Percentiles rank a stretch among this genome's conserved stretches.
Conservation (phyloP, 1,140 invertebrate genomes). For the Apis florea region DNA sequence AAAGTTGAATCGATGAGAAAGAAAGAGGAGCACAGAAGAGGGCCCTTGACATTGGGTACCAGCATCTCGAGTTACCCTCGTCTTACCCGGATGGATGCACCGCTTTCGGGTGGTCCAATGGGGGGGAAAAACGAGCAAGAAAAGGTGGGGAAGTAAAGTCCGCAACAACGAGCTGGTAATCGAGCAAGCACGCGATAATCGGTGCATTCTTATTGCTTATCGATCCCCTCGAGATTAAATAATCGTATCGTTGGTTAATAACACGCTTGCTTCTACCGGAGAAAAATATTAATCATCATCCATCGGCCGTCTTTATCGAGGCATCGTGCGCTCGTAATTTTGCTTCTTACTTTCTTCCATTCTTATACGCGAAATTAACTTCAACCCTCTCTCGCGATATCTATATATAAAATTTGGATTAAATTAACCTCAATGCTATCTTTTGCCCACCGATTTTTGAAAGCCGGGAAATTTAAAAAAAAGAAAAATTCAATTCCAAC, state of each 20-base stretch:
- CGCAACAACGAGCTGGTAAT: neutral
- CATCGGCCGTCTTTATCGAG: no score
- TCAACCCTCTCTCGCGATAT: no score
- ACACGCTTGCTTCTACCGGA: neutral
- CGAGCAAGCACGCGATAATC: neutral
- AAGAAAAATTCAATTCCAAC: no score
- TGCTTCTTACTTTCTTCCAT: no score
- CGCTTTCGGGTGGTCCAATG: constrained; percentile 60
- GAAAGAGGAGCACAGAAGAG: constrained; percentile 13
- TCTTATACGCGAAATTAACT: no score
- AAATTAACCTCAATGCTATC: no score
- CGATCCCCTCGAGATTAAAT: neutral
- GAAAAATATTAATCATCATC: no score
- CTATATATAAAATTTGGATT: no score
- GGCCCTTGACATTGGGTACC: constrained; percentile 37
- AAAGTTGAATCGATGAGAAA: constrained; percentile 9
- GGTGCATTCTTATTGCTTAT: no score
- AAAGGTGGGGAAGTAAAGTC: neutral
- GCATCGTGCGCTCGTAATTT: no score
- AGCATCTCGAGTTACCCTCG: constrained; percentile 54
- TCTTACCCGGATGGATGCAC: constrained; percentile 28
- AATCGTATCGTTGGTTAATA: neutral
- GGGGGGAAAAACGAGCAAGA: constrained; percentile 22
- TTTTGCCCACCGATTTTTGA: no score
- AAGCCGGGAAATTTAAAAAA: no score